Evolutionary conservation across 2,113 vertebrate genomes (phyloP).

Genomic region (Gnathonemus longibarbis): DNA sequence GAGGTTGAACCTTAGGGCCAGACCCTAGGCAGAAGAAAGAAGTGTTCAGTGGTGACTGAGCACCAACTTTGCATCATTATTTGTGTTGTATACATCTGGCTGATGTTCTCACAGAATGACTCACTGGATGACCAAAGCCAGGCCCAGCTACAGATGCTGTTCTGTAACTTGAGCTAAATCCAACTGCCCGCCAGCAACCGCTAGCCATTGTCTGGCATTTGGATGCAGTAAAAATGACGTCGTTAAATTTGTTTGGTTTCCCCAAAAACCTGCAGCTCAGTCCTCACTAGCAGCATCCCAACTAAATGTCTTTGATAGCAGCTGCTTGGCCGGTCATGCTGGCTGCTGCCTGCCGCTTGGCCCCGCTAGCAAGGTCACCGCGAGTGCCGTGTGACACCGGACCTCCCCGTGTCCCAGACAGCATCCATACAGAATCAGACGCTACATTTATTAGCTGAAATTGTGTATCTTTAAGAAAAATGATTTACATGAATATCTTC

Average conservation of each 20-base stretch:
- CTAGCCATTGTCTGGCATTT: neutral
- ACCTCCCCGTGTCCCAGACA: neutral
- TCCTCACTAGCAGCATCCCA: neutral
- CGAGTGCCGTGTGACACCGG: neutral
- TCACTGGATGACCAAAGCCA: neutral
- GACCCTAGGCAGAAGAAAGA: neutral
- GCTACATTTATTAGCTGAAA: neutral
- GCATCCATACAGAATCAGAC: neutral
- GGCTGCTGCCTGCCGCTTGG: neutral
- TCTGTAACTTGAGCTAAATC: neutral
- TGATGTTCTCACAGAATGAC: neutral
- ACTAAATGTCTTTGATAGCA: neutral
- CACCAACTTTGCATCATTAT: neutral
- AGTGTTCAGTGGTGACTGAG: neutral
- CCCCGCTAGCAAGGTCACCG: too few species aligned
- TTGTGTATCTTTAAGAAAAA: neutral
- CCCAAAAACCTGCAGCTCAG: neutral
- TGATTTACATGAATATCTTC: neutral
- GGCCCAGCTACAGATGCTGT: neutral
- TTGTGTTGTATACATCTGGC: slow-evolving; percentile 2
- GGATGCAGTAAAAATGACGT: neutral
- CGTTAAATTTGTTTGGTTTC: neutral
- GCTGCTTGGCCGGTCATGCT: neutral
- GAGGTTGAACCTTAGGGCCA: neutral
- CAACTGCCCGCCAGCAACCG: neutral